Evolutionary conservation across 2,113 vertebrate genomes (phyloP).

Genomic region (Anseranas semipalmata): DNA sequence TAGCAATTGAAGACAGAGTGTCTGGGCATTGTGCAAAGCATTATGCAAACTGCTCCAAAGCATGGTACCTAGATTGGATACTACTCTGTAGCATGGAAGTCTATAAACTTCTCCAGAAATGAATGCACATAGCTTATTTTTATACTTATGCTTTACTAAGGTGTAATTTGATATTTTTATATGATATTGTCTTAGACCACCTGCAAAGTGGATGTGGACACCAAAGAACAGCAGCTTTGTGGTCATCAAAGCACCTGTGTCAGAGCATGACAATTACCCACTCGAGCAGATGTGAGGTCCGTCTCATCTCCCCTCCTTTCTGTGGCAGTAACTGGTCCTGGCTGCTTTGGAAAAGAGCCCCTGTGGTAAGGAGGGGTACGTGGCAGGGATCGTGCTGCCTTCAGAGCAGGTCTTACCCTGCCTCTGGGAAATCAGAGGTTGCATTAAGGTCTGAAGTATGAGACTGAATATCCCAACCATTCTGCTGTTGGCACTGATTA

Average conservation of each 20-base stretch:
- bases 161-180: neutral
- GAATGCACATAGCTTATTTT: neutral
- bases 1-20: neutral
- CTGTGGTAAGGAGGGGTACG: neutral
- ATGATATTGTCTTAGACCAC: neutral
- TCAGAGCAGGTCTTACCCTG: neutral
- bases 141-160: neutral
- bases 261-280: neutral
- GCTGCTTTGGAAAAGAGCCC: neutral
- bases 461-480: neutral
- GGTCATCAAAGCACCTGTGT: neutral
- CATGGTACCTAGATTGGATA: too few relatives aligned
- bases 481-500: neutral
- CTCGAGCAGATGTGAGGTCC: rapidly evolving
- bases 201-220: neutral
- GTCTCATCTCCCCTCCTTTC: neutral
- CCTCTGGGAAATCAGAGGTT: neutral
- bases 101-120: neutral
- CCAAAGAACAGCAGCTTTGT: neutral
- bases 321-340: neutral
- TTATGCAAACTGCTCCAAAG: neutral
- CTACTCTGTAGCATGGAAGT: neutral
- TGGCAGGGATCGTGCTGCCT: neutral
- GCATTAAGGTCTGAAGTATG: neutral
- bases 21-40: neutral